A percentile compares a stretch with the other conserved stretches of the same genome.
phyloP scores from a whole-genome alignment of 2,113 vertebrate species.

The Tychaedon coryphoeus region DNA sequence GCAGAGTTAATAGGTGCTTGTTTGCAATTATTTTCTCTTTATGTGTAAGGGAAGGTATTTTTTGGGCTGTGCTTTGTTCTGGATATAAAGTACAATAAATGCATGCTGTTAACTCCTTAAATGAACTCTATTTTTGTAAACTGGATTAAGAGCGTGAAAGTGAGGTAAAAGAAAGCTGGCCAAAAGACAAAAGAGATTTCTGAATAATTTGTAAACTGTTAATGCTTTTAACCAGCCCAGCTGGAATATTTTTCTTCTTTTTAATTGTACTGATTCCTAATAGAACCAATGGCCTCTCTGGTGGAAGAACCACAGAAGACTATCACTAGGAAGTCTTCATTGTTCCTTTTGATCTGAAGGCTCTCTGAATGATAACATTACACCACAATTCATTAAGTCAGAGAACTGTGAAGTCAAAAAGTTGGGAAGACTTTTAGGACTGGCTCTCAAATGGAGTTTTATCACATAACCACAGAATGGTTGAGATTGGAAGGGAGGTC shows the following conservation, averaged over 20 bases:
- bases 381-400: neutral
- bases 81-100: neutral
- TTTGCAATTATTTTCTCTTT: neutral
- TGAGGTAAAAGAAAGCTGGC: neutral
- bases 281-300: rapidly evolving
- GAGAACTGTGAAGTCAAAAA: neutral
- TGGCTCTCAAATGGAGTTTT: neutral
- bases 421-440: neutral
- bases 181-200: neutral
- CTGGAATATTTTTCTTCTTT: neutral
- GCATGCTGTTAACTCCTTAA: neutral
- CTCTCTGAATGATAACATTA: neutral
- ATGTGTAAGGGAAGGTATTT: neutral
- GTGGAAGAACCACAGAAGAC: neutral
- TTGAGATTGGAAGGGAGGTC: neutral
- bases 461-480: neutral
- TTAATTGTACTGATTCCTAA: neutral
- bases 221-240: neutral
- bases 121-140: neutral
- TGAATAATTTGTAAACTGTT: neutral
- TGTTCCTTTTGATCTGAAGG: neutral
- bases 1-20: neutral
- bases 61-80: neutral
- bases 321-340: neutral
- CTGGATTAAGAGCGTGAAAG: neutral